Evolutionary conservation across 2,797 vertebrate species (phyloP).

Genomic region (Hypotaenidia okinawae): DNA sequence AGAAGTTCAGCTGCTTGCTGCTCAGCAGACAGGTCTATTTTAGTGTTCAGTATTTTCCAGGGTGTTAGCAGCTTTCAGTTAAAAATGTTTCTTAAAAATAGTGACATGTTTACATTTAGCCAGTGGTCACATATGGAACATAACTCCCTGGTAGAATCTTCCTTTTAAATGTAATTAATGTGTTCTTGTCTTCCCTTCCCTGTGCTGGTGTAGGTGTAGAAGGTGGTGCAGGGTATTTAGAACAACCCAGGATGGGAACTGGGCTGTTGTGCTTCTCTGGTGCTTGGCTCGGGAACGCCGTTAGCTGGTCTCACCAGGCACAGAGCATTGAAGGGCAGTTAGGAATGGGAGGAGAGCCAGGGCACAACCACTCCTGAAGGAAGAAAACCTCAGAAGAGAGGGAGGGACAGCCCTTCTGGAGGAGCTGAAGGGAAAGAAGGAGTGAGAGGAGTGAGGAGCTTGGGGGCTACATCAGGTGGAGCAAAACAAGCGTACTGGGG

Average conservation of each 20-base stretch:
- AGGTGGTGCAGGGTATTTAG: accelerated
- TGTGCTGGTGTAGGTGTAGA: background rate
- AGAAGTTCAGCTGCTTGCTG: background rate
- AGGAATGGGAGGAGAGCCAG: background rate
- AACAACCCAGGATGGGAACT: background rate
- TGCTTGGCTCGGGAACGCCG: background rate
- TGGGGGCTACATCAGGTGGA: background rate
- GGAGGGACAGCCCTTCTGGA: accelerated
- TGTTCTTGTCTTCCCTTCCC: background rate
- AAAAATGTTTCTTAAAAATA: background rate
- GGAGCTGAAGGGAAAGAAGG: background rate
- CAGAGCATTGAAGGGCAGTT: background rate
- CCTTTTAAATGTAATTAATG: background rate
- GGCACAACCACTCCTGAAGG: accelerated
- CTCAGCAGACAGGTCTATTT: background rate
- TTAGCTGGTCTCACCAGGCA: accelerated
- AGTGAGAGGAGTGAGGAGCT: background rate
- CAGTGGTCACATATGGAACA: background rate
- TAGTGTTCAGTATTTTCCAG: background rate
- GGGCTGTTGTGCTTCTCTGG: background rate
- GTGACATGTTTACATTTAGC: background rate
- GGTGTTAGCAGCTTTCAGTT: background rate
- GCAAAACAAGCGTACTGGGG: background rate
- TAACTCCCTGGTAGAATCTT: background rate
- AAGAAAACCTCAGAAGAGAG: background rate